Evolutionary conservation across 2,888 invertebrate species (phyloP).

Genomic region (Drosophila fungiperda): DNA sequence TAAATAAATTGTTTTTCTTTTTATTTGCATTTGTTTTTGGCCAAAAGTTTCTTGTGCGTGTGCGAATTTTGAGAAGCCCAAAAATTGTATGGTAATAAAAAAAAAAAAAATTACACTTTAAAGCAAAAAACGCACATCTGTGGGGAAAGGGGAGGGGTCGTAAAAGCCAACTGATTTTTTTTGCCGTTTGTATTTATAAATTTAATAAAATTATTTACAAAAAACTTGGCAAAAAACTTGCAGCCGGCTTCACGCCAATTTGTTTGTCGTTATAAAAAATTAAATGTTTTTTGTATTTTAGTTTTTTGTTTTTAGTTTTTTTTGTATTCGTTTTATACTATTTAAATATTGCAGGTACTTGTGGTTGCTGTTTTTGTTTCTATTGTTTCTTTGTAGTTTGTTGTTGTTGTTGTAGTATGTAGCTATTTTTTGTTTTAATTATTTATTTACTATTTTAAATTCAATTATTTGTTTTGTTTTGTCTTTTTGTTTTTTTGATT

Average conservation of each 20-base stretch:
- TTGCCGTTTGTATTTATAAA: constrained; percentile 61
- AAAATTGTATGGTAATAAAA: constrained; percentile 16
- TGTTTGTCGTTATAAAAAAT: constrained; percentile 38
- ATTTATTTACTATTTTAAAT: constrained; percentile 45
- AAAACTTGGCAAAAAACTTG: constrained; percentile 52
- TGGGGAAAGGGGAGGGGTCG: constrained; percentile 15
- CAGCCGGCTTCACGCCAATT: constrained; percentile 26
- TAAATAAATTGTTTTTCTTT: constrained; percentile 26
- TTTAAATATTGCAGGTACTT: constrained; percentile 85
- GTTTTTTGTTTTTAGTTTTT: constrained; percentile 45
- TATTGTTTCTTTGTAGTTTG: constrained; percentile 78
- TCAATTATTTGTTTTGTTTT: constrained; percentile 35
- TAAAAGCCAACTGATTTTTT: constrained; percentile 25
- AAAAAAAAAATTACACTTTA: constrained; percentile 15
- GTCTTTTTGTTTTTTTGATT: constrained; percentile 41
- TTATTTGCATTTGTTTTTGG: constrained; percentile 40
- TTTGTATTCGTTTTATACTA: constrained; percentile 67
- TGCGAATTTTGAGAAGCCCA: constrained; percentile 52
- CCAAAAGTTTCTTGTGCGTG: constrained; percentile 47
- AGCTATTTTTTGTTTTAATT: constrained; percentile 47
- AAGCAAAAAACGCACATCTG: constrained; percentile 34
- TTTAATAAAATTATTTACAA: constrained; percentile 81
- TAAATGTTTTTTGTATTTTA: constrained; percentile 48
- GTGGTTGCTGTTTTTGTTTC: constrained; percentile 84
- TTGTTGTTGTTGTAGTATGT: constrained; percentile 48